These are phyloP conservation scores for Steinernema hermaphroditum DNA, from an alignment of 2,888 invertebrate species.

Conservation along the genomic window DNA sequence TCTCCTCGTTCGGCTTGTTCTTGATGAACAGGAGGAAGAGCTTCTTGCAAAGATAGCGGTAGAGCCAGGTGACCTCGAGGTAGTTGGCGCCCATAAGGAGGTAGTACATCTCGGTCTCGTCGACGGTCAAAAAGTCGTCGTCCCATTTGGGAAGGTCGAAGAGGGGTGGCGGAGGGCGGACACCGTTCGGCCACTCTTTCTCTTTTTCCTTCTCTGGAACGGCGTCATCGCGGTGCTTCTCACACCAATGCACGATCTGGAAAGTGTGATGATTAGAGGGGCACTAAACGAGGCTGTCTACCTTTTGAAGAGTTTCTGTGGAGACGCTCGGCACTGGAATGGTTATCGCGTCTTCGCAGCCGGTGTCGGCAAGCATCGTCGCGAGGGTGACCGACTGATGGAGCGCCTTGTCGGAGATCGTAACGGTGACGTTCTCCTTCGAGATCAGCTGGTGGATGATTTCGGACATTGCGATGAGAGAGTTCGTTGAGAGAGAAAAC, in stretches of 20 bases:
- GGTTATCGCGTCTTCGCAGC: background rate
- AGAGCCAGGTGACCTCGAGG: constrained; percentile 18
- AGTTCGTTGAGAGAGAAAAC: too few species aligned
- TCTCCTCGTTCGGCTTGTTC: background rate
- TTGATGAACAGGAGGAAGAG: constrained; percentile 1
- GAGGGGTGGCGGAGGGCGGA: background rate
- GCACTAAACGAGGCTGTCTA: too few species aligned
- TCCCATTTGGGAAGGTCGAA: constrained; percentile 4
- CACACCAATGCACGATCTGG: background rate
- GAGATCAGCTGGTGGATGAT: background rate
- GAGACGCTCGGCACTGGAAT: too few species aligned
- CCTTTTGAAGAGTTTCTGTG: too few species aligned
- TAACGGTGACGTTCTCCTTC: background rate
- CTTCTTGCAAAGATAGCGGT: constrained; percentile 8
- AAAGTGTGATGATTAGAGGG: background rate
- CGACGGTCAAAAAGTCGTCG: background rate
- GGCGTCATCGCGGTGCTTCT: background rate
- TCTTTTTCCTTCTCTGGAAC: background rate
- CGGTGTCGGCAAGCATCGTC: background rate
- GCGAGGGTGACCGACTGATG: background rate
- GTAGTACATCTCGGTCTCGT: constrained; percentile 18
- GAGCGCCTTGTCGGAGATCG: background rate
- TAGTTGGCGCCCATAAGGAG: background rate
- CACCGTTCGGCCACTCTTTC: background rate
- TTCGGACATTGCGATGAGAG: too few species aligned